A percentile compares a stretch with the other conserved stretches of the same genome.
These are phyloP conservation scores for Darevskia nairensis DNA, from an alignment of 2,797 vertebrate genomes.

Conservation along the genomic window DNA sequence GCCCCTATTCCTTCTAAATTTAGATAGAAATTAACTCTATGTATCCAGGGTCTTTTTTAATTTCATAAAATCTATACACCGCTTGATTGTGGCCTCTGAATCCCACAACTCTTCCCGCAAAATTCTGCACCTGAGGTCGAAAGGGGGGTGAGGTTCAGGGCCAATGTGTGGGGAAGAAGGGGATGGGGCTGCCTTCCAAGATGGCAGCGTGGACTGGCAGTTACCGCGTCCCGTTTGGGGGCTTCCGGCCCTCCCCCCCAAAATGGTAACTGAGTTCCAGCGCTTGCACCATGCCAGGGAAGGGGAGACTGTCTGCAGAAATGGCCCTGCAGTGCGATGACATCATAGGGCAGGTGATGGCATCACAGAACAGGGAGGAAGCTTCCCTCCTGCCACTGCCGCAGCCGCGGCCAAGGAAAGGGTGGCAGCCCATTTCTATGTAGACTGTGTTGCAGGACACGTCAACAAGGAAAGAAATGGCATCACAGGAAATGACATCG, in stretches of 20 bases:
- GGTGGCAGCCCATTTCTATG: background rate
- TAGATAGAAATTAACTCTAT: background rate
- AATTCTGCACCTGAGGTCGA: accelerated
- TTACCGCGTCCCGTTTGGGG: background rate
- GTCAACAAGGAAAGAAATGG: background rate
- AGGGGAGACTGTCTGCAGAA: background rate
- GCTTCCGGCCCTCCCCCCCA: background rate
- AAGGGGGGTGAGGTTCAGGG: too few species aligned
- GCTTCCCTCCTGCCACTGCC: background rate
- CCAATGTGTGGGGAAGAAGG: too few species aligned
- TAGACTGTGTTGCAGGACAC: background rate
- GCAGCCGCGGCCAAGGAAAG: background rate
- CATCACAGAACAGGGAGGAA: background rate
- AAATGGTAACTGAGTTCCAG: conserved; percentile 3
- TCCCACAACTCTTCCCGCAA: background rate
- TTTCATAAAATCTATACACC: too few species aligned
- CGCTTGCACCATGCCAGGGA: background rate
- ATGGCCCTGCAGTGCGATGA: background rate
- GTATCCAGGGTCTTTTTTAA: background rate
- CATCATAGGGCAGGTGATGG: conserved; percentile 27
- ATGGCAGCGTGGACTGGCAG: background rate
- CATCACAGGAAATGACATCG: conserved; percentile 13
- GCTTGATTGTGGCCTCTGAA: background rate
- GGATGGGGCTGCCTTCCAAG: too few species aligned
- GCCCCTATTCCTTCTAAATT: background rate